Base-by-base conservation (phyloP, 64 coral and sea anemone genomes). In the Pocillopora damicornis region DNA sequence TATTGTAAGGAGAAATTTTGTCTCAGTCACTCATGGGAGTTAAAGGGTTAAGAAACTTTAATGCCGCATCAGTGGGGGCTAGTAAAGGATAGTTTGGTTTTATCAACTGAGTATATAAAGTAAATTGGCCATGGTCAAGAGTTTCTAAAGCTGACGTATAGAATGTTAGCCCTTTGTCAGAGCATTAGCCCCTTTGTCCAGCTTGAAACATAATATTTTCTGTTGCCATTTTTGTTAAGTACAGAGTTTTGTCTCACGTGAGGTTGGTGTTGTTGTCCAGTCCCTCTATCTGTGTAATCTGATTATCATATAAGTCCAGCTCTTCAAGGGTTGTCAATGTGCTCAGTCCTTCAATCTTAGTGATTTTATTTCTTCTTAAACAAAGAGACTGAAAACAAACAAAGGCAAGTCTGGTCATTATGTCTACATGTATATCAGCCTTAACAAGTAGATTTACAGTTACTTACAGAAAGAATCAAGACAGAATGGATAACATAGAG, bases 251-350 rank as follows among this genome's bases (percentile, higher is more conserved):
- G 1, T 87, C 90, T 88, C 93, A 99, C 97, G 59, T 87, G 30
- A 97, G 75, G 69, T 88, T 93, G 22, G 61, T 88, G 1, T 95
- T 65, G 12, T 68, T 66, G 2, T 91, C 88, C 10, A 99, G 66
- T 63, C 92, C 92, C 75, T 95, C 97, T 75, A 99, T 86, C 59
- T 80, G 84, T 26, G 83, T 71, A 42, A 99, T 93, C 75, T 95
- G 88, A 60, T 99, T 99, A 58, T 99, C 97, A 95, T 99, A 99
- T 9, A 99, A 35, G 83, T 99, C 97, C 67, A 99, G 93, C 26
- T 99, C 97, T 56, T 87, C 82, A 45, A 99, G 77, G 6, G 93
- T 95, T 76, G 90, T 86, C 58, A 99, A 78, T 5, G 87, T 85
- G n/a, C 85, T 78, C 9, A 99, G 93, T 36, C 87, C 89, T 87